Conservation (phyloP, 2,113 vertebrate genomes). For the Periophthalmodon schlosseri region DNA sequence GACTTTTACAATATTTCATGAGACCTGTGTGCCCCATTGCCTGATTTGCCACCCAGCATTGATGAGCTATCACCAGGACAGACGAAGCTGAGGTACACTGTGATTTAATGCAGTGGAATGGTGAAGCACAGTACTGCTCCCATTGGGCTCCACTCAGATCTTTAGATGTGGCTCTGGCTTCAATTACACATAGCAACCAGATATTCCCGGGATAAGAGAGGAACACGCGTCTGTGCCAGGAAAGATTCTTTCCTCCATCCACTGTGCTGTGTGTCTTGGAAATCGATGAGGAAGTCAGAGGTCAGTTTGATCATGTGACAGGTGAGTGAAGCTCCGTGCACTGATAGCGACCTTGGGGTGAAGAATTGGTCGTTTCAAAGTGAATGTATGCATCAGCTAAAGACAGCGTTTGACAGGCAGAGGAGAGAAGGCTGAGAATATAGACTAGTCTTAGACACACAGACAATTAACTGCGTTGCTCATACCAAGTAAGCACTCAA, state of each 20-base stretch:
- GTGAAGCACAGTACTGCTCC: conserved; percentile 57
- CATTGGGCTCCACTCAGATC: conserved; percentile 74
- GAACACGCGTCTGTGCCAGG: conserved; percentile 68
- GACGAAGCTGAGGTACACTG: conserved; percentile 40
- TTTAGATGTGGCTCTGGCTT: conserved; percentile 80
- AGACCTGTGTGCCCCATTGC: conserved; percentile 17
- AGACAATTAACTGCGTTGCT: neutral
- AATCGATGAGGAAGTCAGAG: conserved; percentile 37
- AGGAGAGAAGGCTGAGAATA: conserved; percentile 17
- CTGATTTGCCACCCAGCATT: conserved; percentile 70
- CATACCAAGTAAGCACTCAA: neutral
- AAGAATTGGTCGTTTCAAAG: conserved; percentile 14
- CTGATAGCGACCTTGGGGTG: conserved; percentile 27
- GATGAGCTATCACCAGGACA: conserved; percentile 75
- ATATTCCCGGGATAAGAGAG: conserved; percentile 79
- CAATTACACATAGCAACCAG: conserved; percentile 82
- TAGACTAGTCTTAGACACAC: neutral
- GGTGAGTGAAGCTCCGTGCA: conserved; percentile 32
- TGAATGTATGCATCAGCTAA: conserved; percentile 20
- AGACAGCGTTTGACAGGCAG: conserved; percentile 15
- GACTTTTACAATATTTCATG: conserved; percentile 5
- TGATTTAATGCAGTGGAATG: conserved; percentile 72
- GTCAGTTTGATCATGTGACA: conserved; percentile 57
- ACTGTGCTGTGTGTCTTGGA: conserved; percentile 59
- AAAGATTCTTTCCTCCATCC: conserved; percentile 53